Base-by-base conservation (phyloP, 2,797 vertebrate species). In the Myioborus miniatus region DNA sequence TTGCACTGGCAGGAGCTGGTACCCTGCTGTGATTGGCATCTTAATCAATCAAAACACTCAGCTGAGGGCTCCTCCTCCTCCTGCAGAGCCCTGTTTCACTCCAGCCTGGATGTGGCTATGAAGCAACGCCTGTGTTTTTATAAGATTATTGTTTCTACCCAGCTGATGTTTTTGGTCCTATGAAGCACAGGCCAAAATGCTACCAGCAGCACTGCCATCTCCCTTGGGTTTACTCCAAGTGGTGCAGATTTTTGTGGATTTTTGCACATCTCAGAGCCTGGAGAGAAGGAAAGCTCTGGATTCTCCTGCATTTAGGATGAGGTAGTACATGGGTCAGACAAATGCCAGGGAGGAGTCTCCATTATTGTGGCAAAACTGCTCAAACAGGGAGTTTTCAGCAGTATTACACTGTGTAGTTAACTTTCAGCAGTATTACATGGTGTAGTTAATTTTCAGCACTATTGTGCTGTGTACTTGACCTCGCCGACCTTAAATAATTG, bases 401-500 rank as follows among this genome's bases (percentile, higher is more conserved):
- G 49, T 43, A 59, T 84, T 76, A 68, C 56, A 21, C 4, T 14
- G 80, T 50, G 85, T 70, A 60, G 55, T 75, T 88, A 69, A 68
- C 60, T 89, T 91, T 77, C 88, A 90, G 36, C 71, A 71, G 74
- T 39, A 55, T 87, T 86, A 79, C 70, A 18, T 2, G 37, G 81
- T 59, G 84, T 63, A 74, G 59, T 64, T 79, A 68, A 37, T 81
- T 89, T 90, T 89, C 87, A 91, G 43, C 78, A 64, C 77, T 60
- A 55, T 85, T 83, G 53, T 72, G 29, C 34, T 67, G 89, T 60
- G 86, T 79, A 75, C 64, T 83, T 77, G 71, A 70, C 79, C 95
- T 83, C 39, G 9, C 39, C 44, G 84, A 78, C 86, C 96, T 93
- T 77, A 83, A 83, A 97, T 96, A 95, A 96, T 95, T 94, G 84